Evolutionary conservation across 2,888 invertebrate species (phyloP).

Genomic region (Cheilosia urbana): DNA sequence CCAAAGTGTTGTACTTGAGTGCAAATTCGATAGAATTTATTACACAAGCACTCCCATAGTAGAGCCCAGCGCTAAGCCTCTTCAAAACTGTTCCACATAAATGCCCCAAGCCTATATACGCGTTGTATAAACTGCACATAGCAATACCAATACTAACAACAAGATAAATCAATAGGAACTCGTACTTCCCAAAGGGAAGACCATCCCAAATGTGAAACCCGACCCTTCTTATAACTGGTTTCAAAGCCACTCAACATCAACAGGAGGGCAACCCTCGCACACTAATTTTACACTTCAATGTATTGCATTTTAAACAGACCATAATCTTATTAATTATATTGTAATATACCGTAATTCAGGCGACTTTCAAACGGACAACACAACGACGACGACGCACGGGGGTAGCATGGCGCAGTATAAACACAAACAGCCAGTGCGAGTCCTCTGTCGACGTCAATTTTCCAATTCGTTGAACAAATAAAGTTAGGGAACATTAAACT

Average conservation of each 20-base stretch:
- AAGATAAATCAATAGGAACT: slow-evolving; percentile 21
- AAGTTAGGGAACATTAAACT: slow-evolving; percentile 72
- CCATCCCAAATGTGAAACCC: neutral
- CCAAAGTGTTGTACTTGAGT: slow-evolving; percentile 8
- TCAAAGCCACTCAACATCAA: slow-evolving; percentile 37
- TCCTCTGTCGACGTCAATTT: slow-evolving; percentile 47
- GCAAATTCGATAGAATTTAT: slow-evolving; percentile 24
- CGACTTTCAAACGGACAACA: slow-evolving; percentile 40
- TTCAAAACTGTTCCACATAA: neutral
- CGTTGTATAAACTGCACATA: neutral
- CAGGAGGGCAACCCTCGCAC: slow-evolving; percentile 26
- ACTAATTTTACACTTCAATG: slow-evolving; percentile 69
- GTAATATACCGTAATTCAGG: slow-evolving; percentile 66
- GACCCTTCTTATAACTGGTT: slow-evolving; percentile 42
- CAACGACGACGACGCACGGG: neutral
- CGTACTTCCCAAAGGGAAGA: neutral
- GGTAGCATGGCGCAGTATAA: neutral
- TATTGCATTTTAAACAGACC: slow-evolving; percentile 70
- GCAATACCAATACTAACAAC: neutral
- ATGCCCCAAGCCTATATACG: neutral
- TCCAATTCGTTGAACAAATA: slow-evolving; percentile 71
- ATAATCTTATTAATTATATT: slow-evolving; percentile 73
- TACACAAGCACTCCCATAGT: neutral
- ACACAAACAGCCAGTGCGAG: neutral
- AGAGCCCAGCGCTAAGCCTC: neutral